These are phyloP conservation scores for Coleophora flavipennella DNA, from an alignment of 2,888 invertebrate genomes.

Conservation along the genomic window DNA sequence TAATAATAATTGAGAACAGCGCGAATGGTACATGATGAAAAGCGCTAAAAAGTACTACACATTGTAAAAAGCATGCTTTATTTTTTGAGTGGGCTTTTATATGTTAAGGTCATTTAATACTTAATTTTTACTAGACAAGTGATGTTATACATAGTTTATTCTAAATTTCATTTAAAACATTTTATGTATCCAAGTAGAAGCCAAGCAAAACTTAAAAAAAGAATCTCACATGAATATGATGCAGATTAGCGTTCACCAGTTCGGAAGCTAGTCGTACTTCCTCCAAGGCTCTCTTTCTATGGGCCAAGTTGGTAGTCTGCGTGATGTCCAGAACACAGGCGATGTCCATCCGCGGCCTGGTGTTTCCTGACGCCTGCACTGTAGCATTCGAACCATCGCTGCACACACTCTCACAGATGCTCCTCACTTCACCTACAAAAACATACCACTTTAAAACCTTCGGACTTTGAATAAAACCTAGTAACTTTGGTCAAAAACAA, in stretches of 20 bases:
- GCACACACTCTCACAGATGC: slow-evolving; percentile 67
- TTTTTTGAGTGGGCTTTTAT: too few species aligned
- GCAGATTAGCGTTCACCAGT: slow-evolving; percentile 84
- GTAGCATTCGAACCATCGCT: slow-evolving; percentile 70
- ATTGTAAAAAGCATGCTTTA: too few species aligned
- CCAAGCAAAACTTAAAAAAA: not conserved
- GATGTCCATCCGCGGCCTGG: slow-evolving; percentile 83
- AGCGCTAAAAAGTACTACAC: too few species aligned
- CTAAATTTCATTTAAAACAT: too few species aligned
- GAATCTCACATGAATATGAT: slow-evolving; percentile 83
- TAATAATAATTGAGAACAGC: too few species aligned
- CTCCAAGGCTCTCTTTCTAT: slow-evolving; percentile 86
- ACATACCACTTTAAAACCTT: slow-evolving; percentile 4
- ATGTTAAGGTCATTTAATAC: too few species aligned
- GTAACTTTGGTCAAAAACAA: slow-evolving; percentile 21
- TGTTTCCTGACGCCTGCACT: slow-evolving; percentile 50
- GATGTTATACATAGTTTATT: too few species aligned
- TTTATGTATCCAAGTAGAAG: too few species aligned
- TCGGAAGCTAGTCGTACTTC: slow-evolving; percentile 87
- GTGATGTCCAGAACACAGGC: slow-evolving; percentile 89
- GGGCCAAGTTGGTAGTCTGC: slow-evolving; percentile 79
- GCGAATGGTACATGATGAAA: too few species aligned
- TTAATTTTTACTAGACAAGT: too few species aligned
- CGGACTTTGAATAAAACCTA: slow-evolving; percentile 12
- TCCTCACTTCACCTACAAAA: slow-evolving; percentile 59